phyloP scores from a whole-genome alignment of 92 coral and sea anemone species.

The Galaxea fascicularis region DNA sequence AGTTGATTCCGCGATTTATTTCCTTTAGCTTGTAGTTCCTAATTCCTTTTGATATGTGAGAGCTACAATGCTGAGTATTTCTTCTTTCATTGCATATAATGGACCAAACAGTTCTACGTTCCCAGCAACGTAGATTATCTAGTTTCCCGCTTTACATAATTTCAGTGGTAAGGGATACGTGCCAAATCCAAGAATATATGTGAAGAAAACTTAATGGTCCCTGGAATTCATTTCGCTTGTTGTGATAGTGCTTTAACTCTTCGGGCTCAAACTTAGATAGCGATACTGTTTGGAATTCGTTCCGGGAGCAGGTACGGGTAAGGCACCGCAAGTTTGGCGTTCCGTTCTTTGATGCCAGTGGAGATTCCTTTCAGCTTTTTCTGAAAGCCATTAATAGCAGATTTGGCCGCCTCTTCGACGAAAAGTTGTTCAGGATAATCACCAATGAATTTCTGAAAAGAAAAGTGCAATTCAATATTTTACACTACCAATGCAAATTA shows the following conservation, averaged over 20 bases:
- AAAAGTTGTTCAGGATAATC: conserved; percentile 61
- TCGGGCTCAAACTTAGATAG: conserved; percentile 28
- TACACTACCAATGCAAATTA: background rate
- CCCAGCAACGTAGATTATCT: too few relatives aligned
- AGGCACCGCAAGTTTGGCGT: conserved; percentile 41
- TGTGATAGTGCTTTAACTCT: background rate
- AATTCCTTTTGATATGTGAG: background rate
- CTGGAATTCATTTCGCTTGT: background rate
- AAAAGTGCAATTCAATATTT: background rate
- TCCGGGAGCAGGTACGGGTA: conserved; percentile 62
- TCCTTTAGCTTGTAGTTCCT: too few relatives aligned
- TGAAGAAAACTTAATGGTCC: too few relatives aligned
- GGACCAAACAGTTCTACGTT: too few relatives aligned
- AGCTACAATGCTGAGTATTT: background rate
- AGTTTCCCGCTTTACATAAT: too few relatives aligned
- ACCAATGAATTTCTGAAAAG: conserved; percentile 59
- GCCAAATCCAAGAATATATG: too few relatives aligned
- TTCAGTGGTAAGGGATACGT: too few relatives aligned
- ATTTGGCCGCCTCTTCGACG: conserved; percentile 47
- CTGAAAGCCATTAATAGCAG: conserved; percentile 52
- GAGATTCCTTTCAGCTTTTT: conserved; percentile 59
- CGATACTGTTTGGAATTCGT: conserved; percentile 63
- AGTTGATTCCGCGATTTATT: too few relatives aligned
- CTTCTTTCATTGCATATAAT: too few relatives aligned
- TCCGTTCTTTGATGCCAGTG: conserved; percentile 52